Evolutionary conservation across 2,888 invertebrate species (phyloP).

Genomic region (Trichogramma dendrolimi): DNA sequence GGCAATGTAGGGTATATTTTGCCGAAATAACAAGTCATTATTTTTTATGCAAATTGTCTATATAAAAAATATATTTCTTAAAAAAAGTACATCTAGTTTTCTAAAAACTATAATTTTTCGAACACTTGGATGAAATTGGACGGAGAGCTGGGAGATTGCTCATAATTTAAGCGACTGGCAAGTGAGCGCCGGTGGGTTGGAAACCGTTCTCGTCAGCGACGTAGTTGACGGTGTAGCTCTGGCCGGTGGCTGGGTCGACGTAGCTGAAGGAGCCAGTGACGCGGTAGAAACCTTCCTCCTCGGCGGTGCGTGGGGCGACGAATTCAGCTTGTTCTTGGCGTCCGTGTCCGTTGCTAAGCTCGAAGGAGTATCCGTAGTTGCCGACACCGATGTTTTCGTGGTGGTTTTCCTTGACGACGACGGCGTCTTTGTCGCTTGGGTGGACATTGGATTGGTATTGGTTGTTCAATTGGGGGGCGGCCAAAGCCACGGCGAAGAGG

Average conservation of each 20-base stretch:
- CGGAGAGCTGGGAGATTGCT: too few relatives aligned
- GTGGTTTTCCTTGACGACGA: conserved; percentile 36
- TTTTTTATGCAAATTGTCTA: too few relatives aligned
- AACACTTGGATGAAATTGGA: too few relatives aligned
- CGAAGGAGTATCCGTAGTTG: conserved; percentile 38
- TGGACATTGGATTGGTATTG: neutral
- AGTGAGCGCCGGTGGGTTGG: conserved; percentile 37
- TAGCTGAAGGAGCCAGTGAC: conserved; percentile 40
- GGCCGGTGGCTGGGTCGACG: conserved; percentile 30
- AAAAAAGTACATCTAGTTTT: too few relatives aligned
- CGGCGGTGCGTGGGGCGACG: conserved; percentile 31
- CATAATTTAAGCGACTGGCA: conserved; percentile 15
- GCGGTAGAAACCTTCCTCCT: conserved; percentile 29
- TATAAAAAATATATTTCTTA: too few relatives aligned
- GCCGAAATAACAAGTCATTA: too few relatives aligned
- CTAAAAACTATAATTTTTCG: too few relatives aligned
- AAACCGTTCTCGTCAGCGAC: conserved; percentile 39
- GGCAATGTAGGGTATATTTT: too few relatives aligned
- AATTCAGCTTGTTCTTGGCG: conserved; percentile 38
- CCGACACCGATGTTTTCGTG: conserved; percentile 42
- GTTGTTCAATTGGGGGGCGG: conserved; percentile 28
- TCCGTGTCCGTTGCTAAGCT: conserved; percentile 37
- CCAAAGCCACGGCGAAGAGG: conserved; percentile 30
- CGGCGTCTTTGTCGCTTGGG: conserved; percentile 11
- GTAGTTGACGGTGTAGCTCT: conserved; percentile 36